phyloP scores from a whole-genome alignment of 2,888 invertebrate genomes.

The Busseola fusca region DNA sequence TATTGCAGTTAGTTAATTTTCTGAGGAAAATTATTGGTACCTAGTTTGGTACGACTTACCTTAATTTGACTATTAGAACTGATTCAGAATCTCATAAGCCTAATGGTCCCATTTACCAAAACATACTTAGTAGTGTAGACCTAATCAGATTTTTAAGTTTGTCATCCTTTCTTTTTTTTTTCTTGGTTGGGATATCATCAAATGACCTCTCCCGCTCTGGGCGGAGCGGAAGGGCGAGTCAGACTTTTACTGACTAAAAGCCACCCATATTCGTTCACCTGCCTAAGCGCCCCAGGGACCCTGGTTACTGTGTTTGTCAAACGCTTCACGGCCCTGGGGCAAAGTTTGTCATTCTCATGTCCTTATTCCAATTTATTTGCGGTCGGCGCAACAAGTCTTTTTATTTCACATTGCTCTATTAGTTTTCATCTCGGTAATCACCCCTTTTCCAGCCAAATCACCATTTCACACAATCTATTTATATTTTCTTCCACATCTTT shows the following conservation, averaged over 20 bases:
- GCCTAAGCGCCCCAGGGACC: no score
- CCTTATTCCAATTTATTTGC: not conserved
- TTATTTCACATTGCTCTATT: not conserved
- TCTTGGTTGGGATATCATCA: no score
- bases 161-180: no score
- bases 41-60: not conserved
- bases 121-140: not conserved
- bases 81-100: constrained; percentile 14
- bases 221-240: no score
- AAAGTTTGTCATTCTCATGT: not conserved
- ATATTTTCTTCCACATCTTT: not conserved
- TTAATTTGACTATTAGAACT: not conserved
- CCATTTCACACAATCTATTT: not conserved
- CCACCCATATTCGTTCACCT: no score
- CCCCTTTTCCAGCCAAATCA: not conserved
- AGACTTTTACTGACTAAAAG: no score
- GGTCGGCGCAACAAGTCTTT: not conserved
- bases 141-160: not conserved
- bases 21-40: no score
- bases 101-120: not conserved
- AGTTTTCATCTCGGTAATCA: not conserved
- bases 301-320: no score
- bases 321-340: no score
- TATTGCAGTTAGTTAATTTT: not conserved
- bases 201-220: no score